phyloP scores from a whole-genome alignment of 2,797 vertebrate species.

The Esox lucius region DNA sequence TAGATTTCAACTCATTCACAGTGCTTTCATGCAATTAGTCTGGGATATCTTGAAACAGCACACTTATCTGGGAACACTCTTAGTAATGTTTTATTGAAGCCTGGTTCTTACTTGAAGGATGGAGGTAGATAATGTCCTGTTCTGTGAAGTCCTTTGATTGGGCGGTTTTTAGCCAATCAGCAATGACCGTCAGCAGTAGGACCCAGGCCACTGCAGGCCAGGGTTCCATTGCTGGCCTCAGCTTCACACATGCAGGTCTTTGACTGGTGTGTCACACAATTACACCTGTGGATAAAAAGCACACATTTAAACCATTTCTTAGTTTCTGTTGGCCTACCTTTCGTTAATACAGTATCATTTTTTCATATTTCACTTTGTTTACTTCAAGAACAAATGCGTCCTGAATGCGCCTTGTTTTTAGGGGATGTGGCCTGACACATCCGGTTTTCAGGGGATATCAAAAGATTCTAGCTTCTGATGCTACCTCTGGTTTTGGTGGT shows the following conservation, averaged over 20 bases:
- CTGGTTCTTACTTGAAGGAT: conserved; percentile 83
- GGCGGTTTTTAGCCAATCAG: conserved; percentile 64
- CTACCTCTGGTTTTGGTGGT: no score
- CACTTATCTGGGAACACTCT: background rate
- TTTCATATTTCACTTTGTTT: background rate
- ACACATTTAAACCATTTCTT: background rate
- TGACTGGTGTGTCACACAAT: conserved; percentile 34
- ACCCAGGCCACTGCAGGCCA: conserved; percentile 78
- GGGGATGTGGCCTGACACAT: no score
- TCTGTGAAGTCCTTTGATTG: conserved; percentile 82
- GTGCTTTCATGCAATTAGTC: background rate
- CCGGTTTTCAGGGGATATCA: no score
- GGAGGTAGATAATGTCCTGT: conserved; percentile 86
- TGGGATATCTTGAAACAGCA: background rate
- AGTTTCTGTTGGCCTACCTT: background rate
- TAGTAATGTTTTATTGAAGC: background rate
- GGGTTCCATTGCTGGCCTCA: conserved; percentile 76
- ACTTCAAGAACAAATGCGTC: background rate
- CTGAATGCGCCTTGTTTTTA: no score
- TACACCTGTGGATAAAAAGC: conserved; percentile 61
- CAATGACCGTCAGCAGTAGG: conserved; percentile 76
- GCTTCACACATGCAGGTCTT: conserved; percentile 74
- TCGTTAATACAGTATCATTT: background rate
- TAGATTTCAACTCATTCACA: background rate
- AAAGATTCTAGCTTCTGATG: no score